phyloP scores from a whole-genome alignment of 37 sponge, comb jelly and placozoan genomes.

The Beroe ovata region DNA sequence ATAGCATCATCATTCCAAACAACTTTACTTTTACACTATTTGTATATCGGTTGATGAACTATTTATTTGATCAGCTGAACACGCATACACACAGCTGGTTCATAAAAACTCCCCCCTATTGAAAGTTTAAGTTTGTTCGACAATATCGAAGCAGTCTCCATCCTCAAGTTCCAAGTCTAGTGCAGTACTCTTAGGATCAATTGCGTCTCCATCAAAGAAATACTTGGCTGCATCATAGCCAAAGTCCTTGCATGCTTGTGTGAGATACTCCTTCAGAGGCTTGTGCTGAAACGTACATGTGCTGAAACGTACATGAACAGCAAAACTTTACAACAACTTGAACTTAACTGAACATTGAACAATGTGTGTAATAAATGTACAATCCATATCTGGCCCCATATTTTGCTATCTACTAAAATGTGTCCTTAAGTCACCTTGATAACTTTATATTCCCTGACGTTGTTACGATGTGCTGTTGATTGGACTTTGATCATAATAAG shows the following conservation, averaged over 20 bases:
- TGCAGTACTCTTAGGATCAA: conserved; percentile 12
- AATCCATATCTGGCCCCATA: no score
- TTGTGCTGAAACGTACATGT: conserved; percentile 14
- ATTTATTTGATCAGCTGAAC: no score
- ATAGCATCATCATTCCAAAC: no score
- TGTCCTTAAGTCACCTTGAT: conserved; percentile 30
- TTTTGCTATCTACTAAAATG: no score
- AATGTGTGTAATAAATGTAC: no score
- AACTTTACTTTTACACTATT: no score
- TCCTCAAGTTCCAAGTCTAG: conserved; percentile 30
- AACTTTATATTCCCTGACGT: conserved; percentile 9
- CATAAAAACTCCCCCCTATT: no score
- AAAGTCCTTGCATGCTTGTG: conserved; percentile 5
- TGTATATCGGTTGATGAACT: no score
- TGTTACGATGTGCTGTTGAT: conserved; percentile 10
- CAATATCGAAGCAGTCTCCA: conserved; percentile 52
- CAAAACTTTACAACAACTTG: no score
- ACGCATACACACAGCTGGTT: no score
- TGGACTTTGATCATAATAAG: conserved; percentile 38
- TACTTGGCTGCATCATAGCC: conserved; percentile 48
- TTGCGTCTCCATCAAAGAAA: conserved; percentile 33
- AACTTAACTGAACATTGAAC: no score
- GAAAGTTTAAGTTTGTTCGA: conserved; percentile 37
- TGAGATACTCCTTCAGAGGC: conserved; percentile 6
- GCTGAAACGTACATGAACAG: no score